These are phyloP conservation scores for Spilarctia lutea DNA, from an alignment of 2,888 invertebrate species.

Conservation along the genomic window DNA sequence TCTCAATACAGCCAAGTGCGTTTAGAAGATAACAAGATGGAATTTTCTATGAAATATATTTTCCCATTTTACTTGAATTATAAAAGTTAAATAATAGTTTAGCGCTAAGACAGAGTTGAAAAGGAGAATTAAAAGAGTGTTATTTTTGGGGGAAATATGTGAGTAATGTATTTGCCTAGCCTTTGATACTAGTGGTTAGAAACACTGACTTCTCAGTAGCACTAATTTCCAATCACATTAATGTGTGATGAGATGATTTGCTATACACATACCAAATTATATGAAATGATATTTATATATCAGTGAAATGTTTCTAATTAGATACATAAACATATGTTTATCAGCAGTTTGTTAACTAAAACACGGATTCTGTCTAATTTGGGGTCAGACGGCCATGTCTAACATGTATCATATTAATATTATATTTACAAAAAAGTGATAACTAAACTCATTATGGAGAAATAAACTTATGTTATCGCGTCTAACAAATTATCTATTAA, in stretches of 20 bases:
- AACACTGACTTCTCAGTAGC: too few species aligned
- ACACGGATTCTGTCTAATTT: neutral
- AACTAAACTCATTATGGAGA: neutral
- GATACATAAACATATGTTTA: neutral
- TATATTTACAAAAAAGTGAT: neutral
- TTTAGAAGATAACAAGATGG: neutral
- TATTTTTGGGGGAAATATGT: too few species aligned
- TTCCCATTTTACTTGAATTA: too few species aligned
- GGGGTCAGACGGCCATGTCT: neutral
- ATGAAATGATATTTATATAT: too few species aligned
- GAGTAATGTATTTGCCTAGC: too few species aligned
- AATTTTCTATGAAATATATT: neutral
- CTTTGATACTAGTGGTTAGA: too few species aligned
- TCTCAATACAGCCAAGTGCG: neutral
- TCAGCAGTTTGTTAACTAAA: neutral
- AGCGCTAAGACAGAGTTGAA: too few species aligned
- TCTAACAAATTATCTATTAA: neutral
- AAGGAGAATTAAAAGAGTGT: too few species aligned
- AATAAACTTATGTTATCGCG: neutral
- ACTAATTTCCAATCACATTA: too few species aligned
- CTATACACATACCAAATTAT: too few species aligned
- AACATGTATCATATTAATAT: neutral
- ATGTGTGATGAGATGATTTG: too few species aligned
- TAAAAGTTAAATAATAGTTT: too few species aligned
- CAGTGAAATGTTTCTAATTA: neutral